Evolutionary conservation across 2,888 invertebrate genomes (phyloP).

Genomic region (Drosophila setosimentum): DNA sequence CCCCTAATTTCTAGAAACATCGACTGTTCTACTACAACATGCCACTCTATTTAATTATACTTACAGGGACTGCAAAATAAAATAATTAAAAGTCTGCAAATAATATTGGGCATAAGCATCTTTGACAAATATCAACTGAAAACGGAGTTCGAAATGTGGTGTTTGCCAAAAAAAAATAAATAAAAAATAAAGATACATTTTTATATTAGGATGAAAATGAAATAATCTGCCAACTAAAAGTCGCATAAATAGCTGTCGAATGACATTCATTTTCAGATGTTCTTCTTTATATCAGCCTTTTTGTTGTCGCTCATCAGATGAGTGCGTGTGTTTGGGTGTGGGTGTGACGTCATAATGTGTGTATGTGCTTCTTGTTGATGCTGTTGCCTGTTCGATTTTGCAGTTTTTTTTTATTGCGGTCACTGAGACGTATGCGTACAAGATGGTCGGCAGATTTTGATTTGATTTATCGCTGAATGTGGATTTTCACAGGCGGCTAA

Average conservation of each 20-base stretch:
- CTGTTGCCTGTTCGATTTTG: slow-evolving; percentile 22
- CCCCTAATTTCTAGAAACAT: background rate
- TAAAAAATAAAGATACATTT: slow-evolving; percentile 41
- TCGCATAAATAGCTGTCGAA: slow-evolving; percentile 72
- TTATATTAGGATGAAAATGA: slow-evolving; percentile 63
- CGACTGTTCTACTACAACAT: background rate
- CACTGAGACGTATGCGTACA: slow-evolving; percentile 72
- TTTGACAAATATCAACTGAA: slow-evolving; percentile 43
- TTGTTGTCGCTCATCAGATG: slow-evolving; percentile 22
- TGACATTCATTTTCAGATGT: slow-evolving; percentile 65
- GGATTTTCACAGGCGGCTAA: slow-evolving; percentile 43
- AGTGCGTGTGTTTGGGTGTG: slow-evolving; percentile 23
- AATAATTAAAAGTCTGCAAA: slow-evolving; percentile 51
- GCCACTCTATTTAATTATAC: background rate
- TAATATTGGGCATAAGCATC: slow-evolving; percentile 55
- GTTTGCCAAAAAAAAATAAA: slow-evolving; percentile 38
- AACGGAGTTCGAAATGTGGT: slow-evolving; percentile 25
- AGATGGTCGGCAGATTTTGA: slow-evolving; percentile 54
- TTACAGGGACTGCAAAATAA: background rate
- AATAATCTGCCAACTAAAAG: slow-evolving; percentile 76
- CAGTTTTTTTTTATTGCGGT: slow-evolving; percentile 52
- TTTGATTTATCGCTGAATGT: slow-evolving; percentile 66
- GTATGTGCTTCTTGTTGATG: slow-evolving; percentile 33
- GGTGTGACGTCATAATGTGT: slow-evolving; percentile 39
- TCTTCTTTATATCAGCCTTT: slow-evolving; percentile 60